Conservation (phyloP, 2,888 invertebrate genomes). For the Biston stratarius region DNA sequence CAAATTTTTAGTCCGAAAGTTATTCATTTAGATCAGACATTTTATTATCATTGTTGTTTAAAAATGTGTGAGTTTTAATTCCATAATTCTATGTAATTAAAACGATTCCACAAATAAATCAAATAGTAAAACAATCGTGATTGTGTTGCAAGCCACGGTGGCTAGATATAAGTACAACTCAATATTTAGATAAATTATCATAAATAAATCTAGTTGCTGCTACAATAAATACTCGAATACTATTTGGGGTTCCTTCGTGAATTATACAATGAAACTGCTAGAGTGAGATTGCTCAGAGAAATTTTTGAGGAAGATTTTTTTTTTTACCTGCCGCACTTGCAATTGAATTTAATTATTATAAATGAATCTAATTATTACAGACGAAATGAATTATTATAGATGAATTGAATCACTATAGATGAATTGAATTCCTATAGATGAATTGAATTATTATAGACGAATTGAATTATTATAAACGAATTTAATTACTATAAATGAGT, state of each 20-base stretch:
- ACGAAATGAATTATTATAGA: too few relatives aligned
- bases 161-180: neutral
- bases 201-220: constrained; percentile 2
- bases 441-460: too few relatives aligned
- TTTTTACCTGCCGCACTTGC: too few relatives aligned
- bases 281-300: neutral
- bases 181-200: constrained; percentile 14
- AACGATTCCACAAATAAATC: constrained; percentile 4
- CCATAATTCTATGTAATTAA: neutral
- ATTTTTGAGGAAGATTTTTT: neutral
- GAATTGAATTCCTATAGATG: too few relatives aligned
- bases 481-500: too few relatives aligned
- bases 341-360: too few relatives aligned
- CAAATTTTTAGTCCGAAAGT: too few relatives aligned
- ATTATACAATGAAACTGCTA: neutral
- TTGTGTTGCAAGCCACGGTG: neutral
- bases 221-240: neutral
- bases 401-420: too few relatives aligned
- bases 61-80: neutral
- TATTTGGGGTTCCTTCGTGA: constrained; percentile 2
- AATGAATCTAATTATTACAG: too few relatives aligned
- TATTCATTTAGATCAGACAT: neutral
- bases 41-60: neutral
- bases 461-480: too few relatives aligned
- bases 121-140: neutral